Evolutionary conservation across 1,140 invertebrate genomes (phyloP).

Genomic region (Himalopsyche phryganea): DNA sequence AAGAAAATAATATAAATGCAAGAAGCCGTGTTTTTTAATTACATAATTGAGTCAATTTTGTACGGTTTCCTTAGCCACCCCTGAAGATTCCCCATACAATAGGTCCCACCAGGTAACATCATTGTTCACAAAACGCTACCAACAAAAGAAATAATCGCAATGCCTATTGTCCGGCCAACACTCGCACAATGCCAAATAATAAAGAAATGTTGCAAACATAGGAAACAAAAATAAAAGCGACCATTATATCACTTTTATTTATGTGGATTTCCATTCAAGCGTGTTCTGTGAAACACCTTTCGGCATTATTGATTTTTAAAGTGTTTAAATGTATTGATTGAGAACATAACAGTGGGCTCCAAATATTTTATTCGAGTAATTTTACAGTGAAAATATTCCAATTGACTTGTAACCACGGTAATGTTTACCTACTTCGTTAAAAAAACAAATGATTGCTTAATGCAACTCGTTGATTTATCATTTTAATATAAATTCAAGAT

Average conservation of each 20-base stretch:
- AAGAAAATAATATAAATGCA: no score
- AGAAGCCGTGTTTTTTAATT: no score
- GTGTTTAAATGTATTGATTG: constrained; percentile 25
- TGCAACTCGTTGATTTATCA: no score
- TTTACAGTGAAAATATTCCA: no score
- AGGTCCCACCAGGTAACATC: constrained; percentile 14
- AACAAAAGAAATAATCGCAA: constrained; percentile 33
- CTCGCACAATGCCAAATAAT: constrained; percentile 28
- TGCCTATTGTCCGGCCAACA: constrained; percentile 25
- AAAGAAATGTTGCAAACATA: constrained; percentile 34
- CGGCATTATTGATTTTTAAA: constrained; percentile 30
- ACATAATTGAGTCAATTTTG: no score
- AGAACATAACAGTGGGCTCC: not conserved
- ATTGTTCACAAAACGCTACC: constrained; percentile 26
- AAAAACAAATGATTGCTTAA: no score
- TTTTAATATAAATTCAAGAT: no score
- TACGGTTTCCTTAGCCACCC: no score
- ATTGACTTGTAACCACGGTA: no score
- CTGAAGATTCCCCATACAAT: no score
- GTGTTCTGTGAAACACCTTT: constrained; percentile 34
- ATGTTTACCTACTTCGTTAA: no score
- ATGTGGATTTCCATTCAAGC: constrained; percentile 25
- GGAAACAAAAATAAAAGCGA: constrained; percentile 33
- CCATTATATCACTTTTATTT: constrained; percentile 31
- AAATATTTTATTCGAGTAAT: not conserved